Base-by-base conservation (phyloP, 2,888 invertebrate genomes). In the Amaurobius ferox region DNA sequence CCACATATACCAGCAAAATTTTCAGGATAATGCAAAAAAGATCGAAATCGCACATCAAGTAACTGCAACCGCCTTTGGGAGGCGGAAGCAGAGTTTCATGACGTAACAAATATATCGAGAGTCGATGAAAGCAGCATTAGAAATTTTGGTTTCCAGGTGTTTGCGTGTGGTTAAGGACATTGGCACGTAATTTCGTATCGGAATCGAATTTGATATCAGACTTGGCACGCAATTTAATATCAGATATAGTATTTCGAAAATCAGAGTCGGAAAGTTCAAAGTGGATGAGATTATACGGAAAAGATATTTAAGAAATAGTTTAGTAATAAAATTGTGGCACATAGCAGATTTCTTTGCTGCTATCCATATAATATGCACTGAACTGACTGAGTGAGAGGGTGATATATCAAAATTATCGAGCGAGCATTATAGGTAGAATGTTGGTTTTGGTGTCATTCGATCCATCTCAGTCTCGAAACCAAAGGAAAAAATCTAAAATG, bases 161-260 rank as follows among this genome's bases (percentile, higher is more conserved):
- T 23, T 19, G 23, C 19, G 19, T 55, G 3, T 55, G 23, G 16
- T 44, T 44, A 11, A 44, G 16, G 6, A n/a, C 1, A 1, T 55
- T 23, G 16, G 55, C 16, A 16, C 11, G 23, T 55, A 19, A 55
- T 55, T 19, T 55, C 3, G 5, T 55, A 55, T 55, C 19, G 55
- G 55, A 55, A 55, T 23, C 55, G 11, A 23, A 55, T 55, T 55
- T 55, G 11, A 1, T 55, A 55, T 23, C 23, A 55, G 55, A 55
- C 23, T 55, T 55, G 55, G 55, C 55, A 55, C 55, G 55, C 55
- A 55, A 55, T 55, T 55, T 55, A 55, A 55, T 55, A 55, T 55
- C 16, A 23, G 55, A 55, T 55, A 23, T 23, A 3, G 23, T 2
- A 23, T 55, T 35, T 16, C n/a, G 9, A 44, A 44, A 16, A 11